A percentile compares a stretch with the other conserved stretches of the same genome.
Evolutionary conservation across 2,888 invertebrate genomes (phyloP).

Genomic region (Bombylius discolor): DNA sequence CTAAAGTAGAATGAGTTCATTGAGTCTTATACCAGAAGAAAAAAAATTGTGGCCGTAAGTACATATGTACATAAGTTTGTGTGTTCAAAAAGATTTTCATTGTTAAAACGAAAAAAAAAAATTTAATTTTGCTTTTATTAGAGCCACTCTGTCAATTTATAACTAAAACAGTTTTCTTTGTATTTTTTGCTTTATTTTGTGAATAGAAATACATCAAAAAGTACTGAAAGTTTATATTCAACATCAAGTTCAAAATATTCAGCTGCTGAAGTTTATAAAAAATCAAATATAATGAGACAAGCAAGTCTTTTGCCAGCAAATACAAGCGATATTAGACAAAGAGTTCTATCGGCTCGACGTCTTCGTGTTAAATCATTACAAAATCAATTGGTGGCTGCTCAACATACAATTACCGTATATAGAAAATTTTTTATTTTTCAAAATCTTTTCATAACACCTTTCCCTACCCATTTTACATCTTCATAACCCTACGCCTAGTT

Average conservation of each 20-base stretch:
- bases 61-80: not conserved
- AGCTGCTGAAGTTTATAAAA: constrained; percentile 24
- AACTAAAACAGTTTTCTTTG: constrained; percentile 15
- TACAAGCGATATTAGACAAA: constrained; percentile 40
- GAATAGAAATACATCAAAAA: constrained; percentile 23
- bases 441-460: not conserved
- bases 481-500: too few species aligned
- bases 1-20: constrained; percentile 36
- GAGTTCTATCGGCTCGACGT: constrained; percentile 64
- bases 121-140: not conserved
- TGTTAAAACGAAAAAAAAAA: not conserved
- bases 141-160: not conserved
- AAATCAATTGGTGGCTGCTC: constrained; percentile 66
- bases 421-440: not conserved
- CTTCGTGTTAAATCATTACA: constrained; percentile 62
- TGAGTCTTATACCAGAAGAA: constrained; percentile 42
- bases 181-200: constrained; percentile 14
- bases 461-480: too few species aligned
- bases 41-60: constrained; percentile 35
- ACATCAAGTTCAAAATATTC: constrained; percentile 32
- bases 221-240: constrained; percentile 36
- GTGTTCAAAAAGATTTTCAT: not conserved
- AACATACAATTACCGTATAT: constrained; percentile 57
- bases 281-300: constrained; percentile 19
- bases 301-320: constrained; percentile 22